phyloP scores from a whole-genome alignment of 2,797 vertebrate genomes.

The Phoeniculus purpureus region DNA sequence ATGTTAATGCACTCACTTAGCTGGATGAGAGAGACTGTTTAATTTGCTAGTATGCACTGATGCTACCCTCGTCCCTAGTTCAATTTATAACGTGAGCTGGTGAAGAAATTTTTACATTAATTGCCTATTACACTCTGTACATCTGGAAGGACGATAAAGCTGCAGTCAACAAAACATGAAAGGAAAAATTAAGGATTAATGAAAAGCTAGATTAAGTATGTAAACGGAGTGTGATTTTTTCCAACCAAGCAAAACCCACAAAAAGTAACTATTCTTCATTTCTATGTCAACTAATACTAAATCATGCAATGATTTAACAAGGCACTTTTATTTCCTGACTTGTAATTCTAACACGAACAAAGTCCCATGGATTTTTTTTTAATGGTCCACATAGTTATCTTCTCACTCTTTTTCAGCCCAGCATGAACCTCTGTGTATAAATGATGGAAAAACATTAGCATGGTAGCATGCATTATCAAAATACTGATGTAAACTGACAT shows the following conservation, averaged over 20 bases:
- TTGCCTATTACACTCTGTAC: not conserved
- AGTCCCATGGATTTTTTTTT: not conserved
- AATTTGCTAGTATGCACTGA: not conserved
- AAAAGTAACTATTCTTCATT: not conserved
- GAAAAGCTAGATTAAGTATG: not conserved
- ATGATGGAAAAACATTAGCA: not conserved
- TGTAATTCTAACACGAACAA: not conserved
- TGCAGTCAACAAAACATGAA: not conserved
- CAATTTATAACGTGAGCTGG: not conserved
- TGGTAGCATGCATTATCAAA: not conserved
- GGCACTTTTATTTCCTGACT: not conserved
- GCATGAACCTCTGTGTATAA: not conserved
- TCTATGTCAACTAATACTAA: not conserved
- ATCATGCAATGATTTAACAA: not conserved
- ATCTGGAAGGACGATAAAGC: not conserved
- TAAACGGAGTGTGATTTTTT: not conserved
- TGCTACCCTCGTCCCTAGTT: not conserved
- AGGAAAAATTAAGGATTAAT: not conserved
- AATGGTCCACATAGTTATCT: not conserved
- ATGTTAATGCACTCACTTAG: not conserved
- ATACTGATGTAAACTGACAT: not conserved
- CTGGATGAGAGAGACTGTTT: not conserved
- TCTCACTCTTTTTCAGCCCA: not conserved
- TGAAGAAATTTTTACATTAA: not conserved
- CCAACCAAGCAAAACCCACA: not conserved